Conservation (phyloP, 2,797 vertebrate species). For the Muraenolepis orangiensis region DNA sequence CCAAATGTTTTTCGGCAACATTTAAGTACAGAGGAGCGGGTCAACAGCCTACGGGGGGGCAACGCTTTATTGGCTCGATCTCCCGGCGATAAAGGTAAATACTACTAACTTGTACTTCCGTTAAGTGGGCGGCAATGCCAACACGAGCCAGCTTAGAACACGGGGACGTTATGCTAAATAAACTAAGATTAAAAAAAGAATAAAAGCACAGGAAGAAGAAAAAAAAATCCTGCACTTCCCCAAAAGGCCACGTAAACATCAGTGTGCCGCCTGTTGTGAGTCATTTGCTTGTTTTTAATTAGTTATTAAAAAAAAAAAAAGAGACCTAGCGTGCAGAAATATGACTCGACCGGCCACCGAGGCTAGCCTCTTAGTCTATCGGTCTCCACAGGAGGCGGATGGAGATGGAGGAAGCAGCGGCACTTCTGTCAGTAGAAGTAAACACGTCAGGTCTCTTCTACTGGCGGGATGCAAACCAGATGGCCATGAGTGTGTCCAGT, state of each 20-base stretch:
- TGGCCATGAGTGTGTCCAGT: too few relatives aligned
- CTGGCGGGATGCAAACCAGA: neutral
- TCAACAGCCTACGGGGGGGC: neutral
- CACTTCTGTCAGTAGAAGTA: constrained; percentile 70
- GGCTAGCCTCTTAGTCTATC: constrained; percentile 22
- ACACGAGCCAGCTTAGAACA: neutral
- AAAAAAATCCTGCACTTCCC: constrained; percentile 20
- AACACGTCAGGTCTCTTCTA: constrained; percentile 25
- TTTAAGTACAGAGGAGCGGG: neutral
- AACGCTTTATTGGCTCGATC: too few relatives aligned
- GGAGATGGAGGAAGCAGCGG: constrained; percentile 39
- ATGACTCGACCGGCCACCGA: neutral
- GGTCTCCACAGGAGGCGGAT: constrained; percentile 22
- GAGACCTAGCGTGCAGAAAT: constrained; percentile 34
- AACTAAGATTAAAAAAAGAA: neutral
- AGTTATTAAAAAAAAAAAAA: constrained; percentile 46
- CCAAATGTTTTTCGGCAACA: neutral
- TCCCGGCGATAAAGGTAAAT: neutral
- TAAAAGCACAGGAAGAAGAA: neutral
- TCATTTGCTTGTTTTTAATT: constrained; percentile 23
- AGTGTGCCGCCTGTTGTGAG: constrained; percentile 24
- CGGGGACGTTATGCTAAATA: constrained; percentile 19
- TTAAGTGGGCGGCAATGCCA: neutral
- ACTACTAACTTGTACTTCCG: neutral
- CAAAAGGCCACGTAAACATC: constrained; percentile 9